phyloP scores from a whole-genome alignment of 1,140 invertebrate species.

The Scaptomyza montana region DNA sequence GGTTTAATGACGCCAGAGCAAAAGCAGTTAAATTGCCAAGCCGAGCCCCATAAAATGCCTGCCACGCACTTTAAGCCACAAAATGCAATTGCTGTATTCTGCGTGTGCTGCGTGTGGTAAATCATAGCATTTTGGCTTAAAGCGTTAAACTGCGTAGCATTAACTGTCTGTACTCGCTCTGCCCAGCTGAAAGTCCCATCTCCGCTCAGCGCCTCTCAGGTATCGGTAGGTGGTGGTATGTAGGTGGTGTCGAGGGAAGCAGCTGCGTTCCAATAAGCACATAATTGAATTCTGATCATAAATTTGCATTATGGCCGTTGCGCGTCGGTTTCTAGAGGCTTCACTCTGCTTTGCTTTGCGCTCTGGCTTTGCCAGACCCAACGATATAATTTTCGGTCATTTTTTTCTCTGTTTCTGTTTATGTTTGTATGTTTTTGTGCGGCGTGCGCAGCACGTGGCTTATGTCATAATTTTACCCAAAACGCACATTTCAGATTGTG shows the following conservation, averaged over 20 bases:
- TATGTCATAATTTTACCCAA: conserved; percentile 80
- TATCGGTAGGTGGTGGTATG: conserved; percentile 15
- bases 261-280: conserved; percentile 82
- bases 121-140: conserved; percentile 80
- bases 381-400: conserved; percentile 27
- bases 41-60: conserved; percentile 58
- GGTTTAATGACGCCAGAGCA: conserved; percentile 75
- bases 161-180: conserved; percentile 61
- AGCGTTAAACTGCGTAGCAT: conserved; percentile 76
- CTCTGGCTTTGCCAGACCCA: conserved; percentile 26
- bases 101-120: conserved; percentile 52
- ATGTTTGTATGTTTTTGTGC: conserved; percentile 14
- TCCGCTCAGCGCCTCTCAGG: conserved; percentile 27
- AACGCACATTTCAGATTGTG: conserved; percentile 75
- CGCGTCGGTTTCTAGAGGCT: conserved; percentile 64
- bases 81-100: conserved; percentile 55
- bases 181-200: too few species aligned
- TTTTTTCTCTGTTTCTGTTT: conserved; percentile 14
- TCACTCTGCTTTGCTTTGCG: conserved; percentile 66
- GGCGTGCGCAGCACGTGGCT: conserved; percentile 64
- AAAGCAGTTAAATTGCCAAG: conserved; percentile 26
- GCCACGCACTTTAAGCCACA: conserved; percentile 73
- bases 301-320: conserved; percentile 77
- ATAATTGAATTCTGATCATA: conserved; percentile 83
- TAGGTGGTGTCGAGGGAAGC: conserved; percentile 44